These are phyloP conservation scores for Potamilus streckersoni DNA, from an alignment of 1,140 invertebrate species.

Conservation along the genomic window DNA sequence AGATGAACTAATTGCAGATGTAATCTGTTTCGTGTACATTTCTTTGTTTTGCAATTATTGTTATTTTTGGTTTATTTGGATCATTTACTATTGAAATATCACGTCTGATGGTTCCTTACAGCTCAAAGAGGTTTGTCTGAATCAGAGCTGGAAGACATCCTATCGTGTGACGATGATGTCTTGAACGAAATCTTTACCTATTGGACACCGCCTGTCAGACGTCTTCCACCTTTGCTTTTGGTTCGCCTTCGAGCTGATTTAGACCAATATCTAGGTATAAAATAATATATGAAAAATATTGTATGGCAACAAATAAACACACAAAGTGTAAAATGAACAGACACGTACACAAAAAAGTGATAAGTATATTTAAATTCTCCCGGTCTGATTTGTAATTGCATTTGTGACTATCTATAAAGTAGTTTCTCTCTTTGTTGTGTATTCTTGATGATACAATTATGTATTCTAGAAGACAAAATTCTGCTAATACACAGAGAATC, in stretches of 20 bases:
- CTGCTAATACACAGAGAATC: no score
- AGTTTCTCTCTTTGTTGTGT: not conserved
- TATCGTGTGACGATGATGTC: conserved; percentile 64
- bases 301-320: not conserved
- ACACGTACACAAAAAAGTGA: no score
- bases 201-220: conserved; percentile 65
- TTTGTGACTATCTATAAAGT: not conserved
- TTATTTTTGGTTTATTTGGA: no score
- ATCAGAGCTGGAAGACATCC: conserved; percentile 61
- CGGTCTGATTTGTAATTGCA: not conserved
- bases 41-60: no score
- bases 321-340: no score
- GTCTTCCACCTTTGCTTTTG: conserved; percentile 6
- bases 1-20: no score
- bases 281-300: no score
- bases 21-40: no score
- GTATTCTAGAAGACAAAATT: no score
- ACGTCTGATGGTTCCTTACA: conserved; percentile 7
- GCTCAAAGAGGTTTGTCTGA: conserved; percentile 60
- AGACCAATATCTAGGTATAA: conserved; percentile 14
- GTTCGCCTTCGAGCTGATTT: conserved; percentile 7
- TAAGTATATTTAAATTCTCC: not conserved
- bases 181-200: conserved; percentile 64
- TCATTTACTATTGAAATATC: no score
- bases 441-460: not conserved